Percentiles rank a stretch among this genome's conserved stretches.
Conservation (phyloP, 2,888 invertebrate genomes). For the Drosophila lacicola region DNA sequence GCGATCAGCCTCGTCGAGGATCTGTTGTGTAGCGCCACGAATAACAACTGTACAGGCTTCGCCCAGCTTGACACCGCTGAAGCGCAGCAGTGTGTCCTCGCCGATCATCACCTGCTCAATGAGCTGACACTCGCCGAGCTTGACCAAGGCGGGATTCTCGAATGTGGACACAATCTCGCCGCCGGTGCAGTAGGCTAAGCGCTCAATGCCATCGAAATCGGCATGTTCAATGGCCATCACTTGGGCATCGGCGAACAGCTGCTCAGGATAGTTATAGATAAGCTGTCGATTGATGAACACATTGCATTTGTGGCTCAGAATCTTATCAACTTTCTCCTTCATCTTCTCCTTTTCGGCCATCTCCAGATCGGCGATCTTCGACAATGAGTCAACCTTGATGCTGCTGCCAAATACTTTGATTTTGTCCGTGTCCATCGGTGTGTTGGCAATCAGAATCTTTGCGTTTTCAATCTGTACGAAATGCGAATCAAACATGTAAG, state of each 20-base stretch:
- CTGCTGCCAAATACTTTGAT: constrained; percentile 99
- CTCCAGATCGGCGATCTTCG: constrained; percentile 98
- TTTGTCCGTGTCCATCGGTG: constrained; percentile 99
- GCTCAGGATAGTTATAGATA: constrained; percentile 99
- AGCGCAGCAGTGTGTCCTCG: constrained; percentile 96
- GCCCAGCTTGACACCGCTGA: constrained; percentile 97
- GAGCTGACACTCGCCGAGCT: constrained; percentile 96
- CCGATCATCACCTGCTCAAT: constrained; percentile 99
- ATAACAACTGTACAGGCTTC: constrained; percentile 99
- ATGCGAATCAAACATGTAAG: background rate
- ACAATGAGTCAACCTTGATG: constrained; percentile 95
- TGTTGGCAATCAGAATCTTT: constrained; percentile 98
- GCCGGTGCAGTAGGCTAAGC: constrained; percentile 97
- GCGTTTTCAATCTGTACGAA: constrained; percentile 92
- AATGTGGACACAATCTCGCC: constrained; percentile 99
- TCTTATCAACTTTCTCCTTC: constrained; percentile 99
- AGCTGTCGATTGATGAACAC: constrained; percentile 99
- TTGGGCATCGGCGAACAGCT: constrained; percentile 98
- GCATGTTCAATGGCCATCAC: constrained; percentile 99
- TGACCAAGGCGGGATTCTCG: constrained; percentile 95
- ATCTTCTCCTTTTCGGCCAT: constrained; percentile 99
- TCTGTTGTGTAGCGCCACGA: constrained; percentile 99
- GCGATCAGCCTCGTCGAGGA: constrained; percentile 99
- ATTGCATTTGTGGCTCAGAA: constrained; percentile 96
- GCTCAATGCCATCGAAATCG: constrained; percentile 99